Conservation (phyloP, 2,113 vertebrate species). For the Brachyhypopomus gauderio region DNA sequence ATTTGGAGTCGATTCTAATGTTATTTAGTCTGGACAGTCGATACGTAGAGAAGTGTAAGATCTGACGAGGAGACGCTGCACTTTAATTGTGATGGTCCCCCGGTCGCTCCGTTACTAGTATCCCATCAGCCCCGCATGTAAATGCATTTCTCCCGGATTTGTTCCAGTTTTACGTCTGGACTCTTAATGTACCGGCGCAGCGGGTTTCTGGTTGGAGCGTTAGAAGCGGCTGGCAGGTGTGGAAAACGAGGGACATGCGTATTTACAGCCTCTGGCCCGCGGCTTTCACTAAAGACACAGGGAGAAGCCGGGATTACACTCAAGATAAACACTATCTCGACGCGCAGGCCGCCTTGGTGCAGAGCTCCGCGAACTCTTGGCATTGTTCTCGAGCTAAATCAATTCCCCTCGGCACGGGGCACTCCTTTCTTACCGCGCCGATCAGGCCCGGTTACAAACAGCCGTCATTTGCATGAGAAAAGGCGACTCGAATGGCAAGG, state of each 20-base stretch:
- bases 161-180: slow-evolving; percentile 12
- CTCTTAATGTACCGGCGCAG: slow-evolving; percentile 16
- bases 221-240: slow-evolving; percentile 42
- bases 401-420: slow-evolving; percentile 64
- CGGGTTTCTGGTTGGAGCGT: slow-evolving; percentile 23
- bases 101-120: slow-evolving; percentile 58
- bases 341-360: slow-evolving; percentile 45
- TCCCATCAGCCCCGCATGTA: slow-evolving; percentile 23
- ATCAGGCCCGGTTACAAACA: slow-evolving; percentile 75
- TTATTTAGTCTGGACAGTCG: slow-evolving; percentile 75
- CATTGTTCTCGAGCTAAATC: slow-evolving; percentile 74
- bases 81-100: slow-evolving; percentile 56
- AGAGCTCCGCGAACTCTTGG: slow-evolving; percentile 34
- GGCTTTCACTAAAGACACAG: slow-evolving; percentile 45
- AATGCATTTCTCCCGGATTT: slow-evolving; percentile 16
- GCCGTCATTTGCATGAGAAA: slow-evolving; percentile 69
- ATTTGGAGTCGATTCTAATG: slow-evolving; percentile 80
- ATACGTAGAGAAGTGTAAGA: slow-evolving; percentile 67
- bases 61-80: slow-evolving; percentile 54
- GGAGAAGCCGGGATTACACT: slow-evolving; percentile 57
- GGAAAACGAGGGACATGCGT: slow-evolving; percentile 46
- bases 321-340: slow-evolving; percentile 60
- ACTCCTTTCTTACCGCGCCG: slow-evolving; percentile 64
- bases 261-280: slow-evolving; percentile 49
- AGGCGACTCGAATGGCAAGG: slow-evolving; percentile 46